Percentiles rank a stretch among this genome's conserved stretches.
phyloP scores from a whole-genome alignment of 2,888 invertebrate species.

The Pilophorus perplexus region DNA sequence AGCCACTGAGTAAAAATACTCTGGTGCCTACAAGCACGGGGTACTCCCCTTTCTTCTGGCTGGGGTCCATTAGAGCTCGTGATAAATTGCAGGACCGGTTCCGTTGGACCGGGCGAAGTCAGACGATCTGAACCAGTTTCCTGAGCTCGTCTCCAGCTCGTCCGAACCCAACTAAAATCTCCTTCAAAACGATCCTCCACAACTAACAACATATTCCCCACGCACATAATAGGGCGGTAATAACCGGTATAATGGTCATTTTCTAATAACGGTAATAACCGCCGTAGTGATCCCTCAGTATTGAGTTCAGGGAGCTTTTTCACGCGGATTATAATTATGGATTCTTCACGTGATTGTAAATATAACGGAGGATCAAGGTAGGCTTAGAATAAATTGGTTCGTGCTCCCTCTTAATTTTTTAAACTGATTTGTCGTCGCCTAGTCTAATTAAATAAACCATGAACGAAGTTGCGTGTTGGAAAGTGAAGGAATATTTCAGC shows the following conservation, averaged over 20 bases:
- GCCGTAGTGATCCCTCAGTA: background rate
- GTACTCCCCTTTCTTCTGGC: background rate
- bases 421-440: too few relatives aligned
- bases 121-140: conserved; percentile 31
- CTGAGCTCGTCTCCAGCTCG: background rate
- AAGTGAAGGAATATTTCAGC: too few relatives aligned
- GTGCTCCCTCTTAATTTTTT: too few relatives aligned
- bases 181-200: too few relatives aligned
- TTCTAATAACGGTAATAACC: background rate
- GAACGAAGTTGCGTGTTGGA: too few relatives aligned
- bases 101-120: conserved; percentile 14
- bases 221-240: too few relatives aligned
- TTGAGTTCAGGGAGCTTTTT: too few relatives aligned
- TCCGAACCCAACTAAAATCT: too few relatives aligned
- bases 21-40: too few relatives aligned
- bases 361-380: background rate
- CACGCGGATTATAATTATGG: conserved; percentile 1
- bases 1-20: too few relatives aligned
- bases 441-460: too few relatives aligned
- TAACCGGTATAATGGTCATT: background rate
- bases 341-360: conserved; percentile 9
- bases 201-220: too few relatives aligned
- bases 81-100: conserved; percentile 38
- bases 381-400: background rate
- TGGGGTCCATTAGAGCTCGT: conserved; percentile 26